Base-by-base conservation (phyloP, 2,888 invertebrate genomes). In the Rhorus exstirpatorius region DNA sequence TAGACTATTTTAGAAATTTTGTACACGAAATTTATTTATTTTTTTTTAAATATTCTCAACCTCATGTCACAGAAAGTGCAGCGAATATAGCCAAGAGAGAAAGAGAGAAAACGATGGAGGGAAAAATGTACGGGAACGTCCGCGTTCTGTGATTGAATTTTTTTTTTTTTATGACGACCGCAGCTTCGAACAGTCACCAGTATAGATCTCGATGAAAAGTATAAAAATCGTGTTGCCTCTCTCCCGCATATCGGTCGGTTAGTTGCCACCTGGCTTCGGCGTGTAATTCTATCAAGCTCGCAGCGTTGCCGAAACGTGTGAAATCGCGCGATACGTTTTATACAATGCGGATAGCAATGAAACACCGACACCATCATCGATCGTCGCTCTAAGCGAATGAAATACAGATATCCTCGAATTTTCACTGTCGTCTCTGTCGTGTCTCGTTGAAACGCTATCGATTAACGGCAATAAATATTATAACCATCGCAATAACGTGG, bases 281-380 rank as follows among this genome's bases (percentile, higher is more conserved):
- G 63, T 44, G 35, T 51, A 67, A 67, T 67, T 67, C n/a, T 67
- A 67, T 67, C 8, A 67, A 51, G 2, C 67, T 67, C 67, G 10
- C 0, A 26, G 24, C n/a, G 46, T 6, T 19, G n/a, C 6, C 12
- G 19, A 10, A 17, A 12, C 46, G 14, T 21, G 67, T n/a, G 21
- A 51, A 35, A 3, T 14, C 31, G 31, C 19, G 3, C 19, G 35
- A 35, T 35, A 4, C 35, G 1, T 67, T 51, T 31, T 67, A 35
- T 49, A 31, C 31, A 19, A 1, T 19, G 21, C 65, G 17, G 19
- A 6, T 51, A 35, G 51, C 31, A 67, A 67, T 44, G 51, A 7
- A 14, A 65, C 46, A 3, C 8, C 0, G 10, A 46, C 24, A 10
- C 65, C 14, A 24, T 46, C n/a, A 65, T 65, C 65, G 65, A 65